Percentiles rank a stretch among this genome's conserved stretches.
phyloP scores from a whole-genome alignment of 2,888 invertebrate species.

The Stomorhina lunata region DNA sequence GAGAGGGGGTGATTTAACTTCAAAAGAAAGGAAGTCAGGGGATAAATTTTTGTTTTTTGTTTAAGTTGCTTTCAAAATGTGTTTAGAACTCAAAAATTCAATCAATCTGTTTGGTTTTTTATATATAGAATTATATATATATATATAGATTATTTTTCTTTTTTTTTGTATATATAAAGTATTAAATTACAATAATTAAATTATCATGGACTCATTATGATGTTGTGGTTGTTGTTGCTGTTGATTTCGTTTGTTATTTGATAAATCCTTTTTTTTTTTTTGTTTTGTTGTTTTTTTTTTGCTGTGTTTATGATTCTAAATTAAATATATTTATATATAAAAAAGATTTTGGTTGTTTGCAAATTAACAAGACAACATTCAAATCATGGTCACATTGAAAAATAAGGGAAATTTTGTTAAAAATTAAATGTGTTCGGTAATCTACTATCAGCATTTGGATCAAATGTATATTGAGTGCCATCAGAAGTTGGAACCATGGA shows the following conservation, averaged over 20 bases:
- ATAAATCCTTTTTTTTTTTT: slow-evolving; percentile 50
- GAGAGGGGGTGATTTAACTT: slow-evolving; percentile 19
- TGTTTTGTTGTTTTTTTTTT: slow-evolving; percentile 46
- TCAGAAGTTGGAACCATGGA: slow-evolving; percentile 87
- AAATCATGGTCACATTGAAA: slow-evolving; percentile 66
- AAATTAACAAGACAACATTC: slow-evolving; percentile 60
- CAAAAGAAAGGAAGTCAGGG: slow-evolving; percentile 40
- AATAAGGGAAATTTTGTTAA: slow-evolving; percentile 71
- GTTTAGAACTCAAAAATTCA: slow-evolving; percentile 63
- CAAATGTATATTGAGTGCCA: slow-evolving; percentile 92
- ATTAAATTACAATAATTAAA: slow-evolving; percentile 68
- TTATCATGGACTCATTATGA: slow-evolving; percentile 67
- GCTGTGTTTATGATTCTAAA: slow-evolving; percentile 60
- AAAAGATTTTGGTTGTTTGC: slow-evolving; percentile 61
- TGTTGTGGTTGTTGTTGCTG: slow-evolving; percentile 47
- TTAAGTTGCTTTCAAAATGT: slow-evolving; percentile 33
- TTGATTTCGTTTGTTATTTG: slow-evolving; percentile 56
- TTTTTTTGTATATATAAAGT: slow-evolving; percentile 65
- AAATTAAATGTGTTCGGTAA: slow-evolving; percentile 77
- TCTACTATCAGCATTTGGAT: slow-evolving; percentile 84
- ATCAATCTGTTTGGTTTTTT: slow-evolving; percentile 55
- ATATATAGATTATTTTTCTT: not conserved
- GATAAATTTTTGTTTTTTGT: slow-evolving; percentile 37
- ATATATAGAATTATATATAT: slow-evolving; percentile 63
- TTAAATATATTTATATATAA: slow-evolving; percentile 60